Base-by-base conservation (phyloP, 2,113 vertebrate genomes). In the Otus sunia region DNA sequence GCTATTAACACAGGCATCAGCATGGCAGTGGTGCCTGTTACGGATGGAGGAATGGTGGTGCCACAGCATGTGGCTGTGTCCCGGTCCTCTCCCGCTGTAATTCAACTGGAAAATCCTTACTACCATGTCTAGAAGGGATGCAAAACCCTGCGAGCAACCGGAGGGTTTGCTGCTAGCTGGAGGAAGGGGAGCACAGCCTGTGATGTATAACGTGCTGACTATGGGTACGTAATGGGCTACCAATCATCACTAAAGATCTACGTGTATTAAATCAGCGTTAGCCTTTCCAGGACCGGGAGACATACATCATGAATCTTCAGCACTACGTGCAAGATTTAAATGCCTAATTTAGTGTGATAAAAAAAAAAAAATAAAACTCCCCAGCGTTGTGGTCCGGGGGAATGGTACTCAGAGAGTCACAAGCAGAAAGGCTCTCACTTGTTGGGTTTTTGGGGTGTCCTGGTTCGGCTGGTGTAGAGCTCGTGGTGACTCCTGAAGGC, bases 311-410 rank as follows among this genome's bases (percentile, higher is more conserved):
- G 63, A 79, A 75, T 90, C 91, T 87, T 90, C 37, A 67, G 63
- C 21, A 18, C 50, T 34, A 14, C 6, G 20, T 37, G 41, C 21
- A 52, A 92, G 88, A 92, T 94, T 88, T 84, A 95, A 77, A 92
- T 88, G 77, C 86, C 68, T 90, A 82, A 96, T 96, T 92, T 81
- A 92, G 58, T n/a, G 49, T 23, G 39, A 20, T 76, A 37, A 69
- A 85, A 90, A 87, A 67, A 73, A 82, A 43, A 49, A 32, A 10
- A 15, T 18, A 15, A 29, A 58, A 53, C 12, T 58, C 52, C 41
- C 36, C 41, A 18, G 21, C 0, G 3, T 15, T 34, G n/a, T 58
- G 32, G 71, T 36, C 45, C 62, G 32, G 36, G 23, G 36, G 29
- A n/a, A 19, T 11, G n/a, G 55, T 37, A 12, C 85, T 86, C 20